Conservation (phyloP, 2,888 invertebrate genomes). For the Sialis fuliginosa region DNA sequence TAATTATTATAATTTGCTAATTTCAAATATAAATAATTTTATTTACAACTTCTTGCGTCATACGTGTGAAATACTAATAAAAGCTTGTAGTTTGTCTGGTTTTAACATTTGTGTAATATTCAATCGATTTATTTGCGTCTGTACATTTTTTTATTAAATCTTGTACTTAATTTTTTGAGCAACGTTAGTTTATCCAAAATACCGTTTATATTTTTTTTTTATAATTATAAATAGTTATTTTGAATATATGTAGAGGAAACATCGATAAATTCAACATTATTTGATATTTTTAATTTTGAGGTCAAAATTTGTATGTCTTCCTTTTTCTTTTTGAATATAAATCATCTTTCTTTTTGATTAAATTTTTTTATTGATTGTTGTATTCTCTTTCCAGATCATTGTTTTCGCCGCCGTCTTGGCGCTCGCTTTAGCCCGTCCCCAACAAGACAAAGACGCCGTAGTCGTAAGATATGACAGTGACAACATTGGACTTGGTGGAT, state of each 20-base stretch:
- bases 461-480: constrained; percentile 32
- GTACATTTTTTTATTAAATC: too few relatives aligned
- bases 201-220: background rate
- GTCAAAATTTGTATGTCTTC: background rate
- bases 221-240: background rate
- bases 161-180: too few relatives aligned
- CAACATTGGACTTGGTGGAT: constrained; percentile 22
- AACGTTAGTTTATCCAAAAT: too few relatives aligned
- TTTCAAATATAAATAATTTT: too few relatives aligned
- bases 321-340: background rate
- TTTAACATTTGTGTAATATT: too few relatives aligned
- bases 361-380: background rate
- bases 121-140: too few relatives aligned
- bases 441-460: constrained; percentile 14
- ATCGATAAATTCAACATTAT: background rate
- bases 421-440: constrained; percentile 10
- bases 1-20: too few relatives aligned
- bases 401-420: constrained; percentile 11
- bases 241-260: background rate
- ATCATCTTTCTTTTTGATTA: background rate
- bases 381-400: constrained; percentile 8
- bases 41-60: too few relatives aligned
- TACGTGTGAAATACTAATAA: too few relatives aligned
- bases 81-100: too few relatives aligned
- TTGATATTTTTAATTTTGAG: background rate